phyloP scores from a whole-genome alignment of 2,888 invertebrate species.

The Diloba caeruleocephala region DNA sequence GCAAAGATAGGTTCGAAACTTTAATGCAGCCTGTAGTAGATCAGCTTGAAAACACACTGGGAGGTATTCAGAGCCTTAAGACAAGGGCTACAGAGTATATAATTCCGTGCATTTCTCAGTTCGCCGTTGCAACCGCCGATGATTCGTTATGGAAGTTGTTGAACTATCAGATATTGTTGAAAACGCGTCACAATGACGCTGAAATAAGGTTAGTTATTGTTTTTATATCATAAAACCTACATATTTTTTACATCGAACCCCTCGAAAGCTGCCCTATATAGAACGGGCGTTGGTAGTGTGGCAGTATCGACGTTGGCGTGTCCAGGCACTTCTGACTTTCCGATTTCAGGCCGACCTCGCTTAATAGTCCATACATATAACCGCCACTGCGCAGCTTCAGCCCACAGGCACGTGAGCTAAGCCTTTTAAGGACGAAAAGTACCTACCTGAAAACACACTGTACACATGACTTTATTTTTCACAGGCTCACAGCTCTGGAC shows the following conservation, averaged over 20 bases:
- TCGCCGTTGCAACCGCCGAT: constrained; percentile 94
- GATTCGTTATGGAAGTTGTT: constrained; percentile 97
- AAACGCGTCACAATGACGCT: constrained; percentile 93
- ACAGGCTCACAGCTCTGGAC: constrained; percentile 91
- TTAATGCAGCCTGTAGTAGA: constrained; percentile 96
- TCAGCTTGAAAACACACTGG: constrained; percentile 94
- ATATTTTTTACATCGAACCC: constrained; percentile 1
- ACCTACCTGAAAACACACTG: no score
- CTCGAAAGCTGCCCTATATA: no score
- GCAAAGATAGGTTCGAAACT: constrained; percentile 94
- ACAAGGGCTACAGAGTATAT: constrained; percentile 90
- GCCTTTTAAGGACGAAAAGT: no score
- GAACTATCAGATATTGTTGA: constrained; percentile 96
- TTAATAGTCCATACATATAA: no score
- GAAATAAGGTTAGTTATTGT: constrained; percentile 89
- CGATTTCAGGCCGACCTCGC: no score
- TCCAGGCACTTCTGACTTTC: no score
- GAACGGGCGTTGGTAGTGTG: no score
- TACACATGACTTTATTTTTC: constrained; percentile 25
- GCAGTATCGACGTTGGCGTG: no score
- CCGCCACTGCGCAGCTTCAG: no score
- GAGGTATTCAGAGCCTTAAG: constrained; percentile 90
- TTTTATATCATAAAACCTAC: no score
- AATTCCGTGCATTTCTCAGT: constrained; percentile 94
- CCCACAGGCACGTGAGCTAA: no score